phyloP scores from a whole-genome alignment of 2,113 vertebrate genomes.

The Chionis minor region DNA sequence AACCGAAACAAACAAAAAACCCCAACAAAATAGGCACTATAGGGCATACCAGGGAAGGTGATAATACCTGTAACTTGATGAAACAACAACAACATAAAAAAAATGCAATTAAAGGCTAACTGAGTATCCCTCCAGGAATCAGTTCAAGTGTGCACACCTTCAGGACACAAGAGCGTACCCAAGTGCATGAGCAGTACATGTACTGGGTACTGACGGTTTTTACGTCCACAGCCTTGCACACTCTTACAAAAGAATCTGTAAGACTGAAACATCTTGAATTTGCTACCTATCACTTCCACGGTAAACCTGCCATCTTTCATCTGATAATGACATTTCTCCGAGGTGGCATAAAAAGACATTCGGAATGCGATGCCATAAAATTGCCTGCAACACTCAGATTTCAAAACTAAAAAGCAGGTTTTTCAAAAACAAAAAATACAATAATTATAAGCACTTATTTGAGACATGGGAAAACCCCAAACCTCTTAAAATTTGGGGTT shows the following conservation, averaged over 20 bases:
- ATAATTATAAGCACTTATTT: not conserved
- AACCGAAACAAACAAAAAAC: not conserved
- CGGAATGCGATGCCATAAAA: not conserved
- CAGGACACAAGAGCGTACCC: not conserved
- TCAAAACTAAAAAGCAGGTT: not conserved
- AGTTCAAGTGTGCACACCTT: not conserved
- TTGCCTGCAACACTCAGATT: not conserved
- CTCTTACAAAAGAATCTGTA: not conserved
- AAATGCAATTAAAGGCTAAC: slow-evolving; percentile 38
- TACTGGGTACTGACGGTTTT: not conserved
- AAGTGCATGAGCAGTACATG: not conserved
- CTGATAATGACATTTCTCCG: not conserved
- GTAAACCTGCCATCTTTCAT: slow-evolving; percentile 4
- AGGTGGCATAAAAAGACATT: not conserved
- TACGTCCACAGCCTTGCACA: not conserved
- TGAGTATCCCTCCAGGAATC: not conserved
- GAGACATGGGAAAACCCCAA: not conserved
- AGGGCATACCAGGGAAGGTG: slow-evolving; percentile 23
- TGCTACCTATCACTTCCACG: not conserved
- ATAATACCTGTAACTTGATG: slow-evolving; percentile 49
- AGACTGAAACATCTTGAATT: not conserved
- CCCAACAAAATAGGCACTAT: not conserved
- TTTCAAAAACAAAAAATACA: not conserved
- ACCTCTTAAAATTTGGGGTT: not conserved
- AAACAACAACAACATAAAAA: slow-evolving; percentile 29